Conservation (phyloP, 2,113 vertebrate genomes). For the Ciconia maguari region DNA sequence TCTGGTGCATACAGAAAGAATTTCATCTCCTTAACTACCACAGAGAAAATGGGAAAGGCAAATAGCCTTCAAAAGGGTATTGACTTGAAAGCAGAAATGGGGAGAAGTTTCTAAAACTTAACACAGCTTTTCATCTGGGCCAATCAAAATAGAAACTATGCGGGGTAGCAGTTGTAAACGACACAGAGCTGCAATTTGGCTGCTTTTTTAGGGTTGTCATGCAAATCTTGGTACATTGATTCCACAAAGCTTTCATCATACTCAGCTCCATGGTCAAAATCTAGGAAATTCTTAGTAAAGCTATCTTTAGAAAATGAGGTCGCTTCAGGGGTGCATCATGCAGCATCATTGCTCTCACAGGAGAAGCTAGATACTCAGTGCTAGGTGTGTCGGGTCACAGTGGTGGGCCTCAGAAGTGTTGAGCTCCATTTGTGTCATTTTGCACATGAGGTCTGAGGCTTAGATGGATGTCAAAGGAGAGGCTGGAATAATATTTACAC, state of each 20-base stretch:
- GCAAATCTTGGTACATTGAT: background rate
- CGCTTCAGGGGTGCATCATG: background rate
- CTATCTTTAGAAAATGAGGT: background rate
- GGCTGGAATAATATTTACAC: slow-evolving; percentile 37
- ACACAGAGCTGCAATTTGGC: background rate
- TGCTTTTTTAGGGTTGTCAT: background rate
- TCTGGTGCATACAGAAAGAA: background rate
- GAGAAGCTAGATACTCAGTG: background rate
- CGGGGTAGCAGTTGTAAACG: background rate
- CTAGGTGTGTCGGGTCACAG: background rate
- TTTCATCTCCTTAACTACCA: slow-evolving; percentile 4
- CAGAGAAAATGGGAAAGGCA: slow-evolving; percentile 28
- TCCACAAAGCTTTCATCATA: background rate
- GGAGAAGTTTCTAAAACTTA: slow-evolving; percentile 29
- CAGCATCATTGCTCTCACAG: background rate
- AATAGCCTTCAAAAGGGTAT: background rate
- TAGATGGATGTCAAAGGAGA: background rate
- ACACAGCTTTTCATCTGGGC: background rate
- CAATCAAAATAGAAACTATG: background rate
- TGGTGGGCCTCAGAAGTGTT: background rate
- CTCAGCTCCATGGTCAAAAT: background rate
- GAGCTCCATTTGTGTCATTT: slow-evolving; percentile 5
- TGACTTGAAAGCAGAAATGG: background rate
- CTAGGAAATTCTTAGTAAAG: background rate
- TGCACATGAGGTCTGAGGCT: background rate